Base-by-base conservation (phyloP, 1,140 invertebrate species). In the Pogonomyrmex barbatus region DNA sequence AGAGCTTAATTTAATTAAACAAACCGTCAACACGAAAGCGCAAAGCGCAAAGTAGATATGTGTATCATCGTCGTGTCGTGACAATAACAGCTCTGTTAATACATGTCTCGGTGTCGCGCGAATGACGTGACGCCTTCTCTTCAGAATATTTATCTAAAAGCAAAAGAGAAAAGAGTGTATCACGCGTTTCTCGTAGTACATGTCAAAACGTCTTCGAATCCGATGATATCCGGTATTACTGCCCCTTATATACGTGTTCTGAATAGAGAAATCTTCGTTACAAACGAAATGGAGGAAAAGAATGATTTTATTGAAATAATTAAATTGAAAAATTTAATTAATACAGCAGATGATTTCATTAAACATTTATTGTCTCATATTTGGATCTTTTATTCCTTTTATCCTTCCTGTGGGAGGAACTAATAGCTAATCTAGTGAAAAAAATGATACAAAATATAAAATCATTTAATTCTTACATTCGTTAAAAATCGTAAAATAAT, bases 51-150 rank as follows among this genome's bases (percentile, higher is more conserved):
- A 91, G 85, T 93, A 93, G 88, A 88, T 91, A 91, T 90, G 83
- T 94, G 90, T 94, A 89, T 93, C 85, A 79, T 93, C 89, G 87
- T 93, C 76, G 76, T 79, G 77, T 79, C 77, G 70, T 92, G 93
- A 94, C 93, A 94, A 93, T 93, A 94, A 93, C 89, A 93, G 86
- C 86, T 93, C 91, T 93, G 68, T 81, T 92, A 93, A 92, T 91
- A 76, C 39, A 76, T 89, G 82, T 87, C 82, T 84, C n/a, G 54
- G 52, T 62, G 17, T 83, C 42, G 30, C 42, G 30, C 42, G 54
- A 60, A 47, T 50, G 68, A 75, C 42, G 42, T 56, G 63, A 81
- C n/a, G 45, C 42, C 30, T 24, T 73, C 52, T 83, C 30, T 60
- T 60, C 24, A 71, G 17, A 82, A 52, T 60, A 73, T 83, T 73